Conservation (phyloP, 1,140 invertebrate genomes). For the Paraescarpia echinospica region DNA sequence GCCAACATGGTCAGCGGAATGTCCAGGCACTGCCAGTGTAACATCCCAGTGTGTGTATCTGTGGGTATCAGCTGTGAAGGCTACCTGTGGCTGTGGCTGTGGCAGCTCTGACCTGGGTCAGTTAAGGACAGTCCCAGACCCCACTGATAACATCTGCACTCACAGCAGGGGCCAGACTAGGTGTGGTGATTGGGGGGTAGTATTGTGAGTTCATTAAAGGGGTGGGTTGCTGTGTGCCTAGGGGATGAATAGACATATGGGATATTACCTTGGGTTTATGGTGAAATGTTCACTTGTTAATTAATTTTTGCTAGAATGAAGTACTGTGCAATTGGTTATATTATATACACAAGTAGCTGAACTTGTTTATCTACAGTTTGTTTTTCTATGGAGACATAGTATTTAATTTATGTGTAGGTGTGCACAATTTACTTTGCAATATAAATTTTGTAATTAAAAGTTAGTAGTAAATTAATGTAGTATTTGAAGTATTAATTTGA, state of each 20-base stretch:
- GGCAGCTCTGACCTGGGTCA: not conserved
- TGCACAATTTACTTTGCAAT: not conserved
- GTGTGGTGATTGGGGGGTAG: not conserved
- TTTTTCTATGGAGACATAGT: not conserved
- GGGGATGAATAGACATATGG: not conserved
- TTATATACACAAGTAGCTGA: not conserved
- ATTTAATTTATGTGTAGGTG: not conserved
- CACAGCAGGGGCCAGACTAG: not conserved
- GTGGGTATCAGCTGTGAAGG: not conserved
- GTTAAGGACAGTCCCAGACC: not conserved
- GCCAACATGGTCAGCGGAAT: not conserved
- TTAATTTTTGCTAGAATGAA: not conserved
- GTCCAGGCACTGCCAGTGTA: not conserved
- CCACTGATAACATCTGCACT: not conserved
- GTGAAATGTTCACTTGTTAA: too few relatives aligned
- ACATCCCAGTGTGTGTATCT: not conserved
- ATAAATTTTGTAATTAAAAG: not conserved
- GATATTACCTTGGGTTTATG: not conserved
- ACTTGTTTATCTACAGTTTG: not conserved
- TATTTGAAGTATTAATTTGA: not conserved
- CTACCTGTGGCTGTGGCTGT: not conserved
- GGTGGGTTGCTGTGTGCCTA: not conserved
- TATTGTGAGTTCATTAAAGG: not conserved
- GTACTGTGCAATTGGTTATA: not conserved
- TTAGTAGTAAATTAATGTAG: not conserved